A percentile compares a stretch with the other conserved stretches of the same genome.
Evolutionary conservation across 1,140 invertebrate species (phyloP).

Genomic region (Diorhabda carinulata): DNA sequence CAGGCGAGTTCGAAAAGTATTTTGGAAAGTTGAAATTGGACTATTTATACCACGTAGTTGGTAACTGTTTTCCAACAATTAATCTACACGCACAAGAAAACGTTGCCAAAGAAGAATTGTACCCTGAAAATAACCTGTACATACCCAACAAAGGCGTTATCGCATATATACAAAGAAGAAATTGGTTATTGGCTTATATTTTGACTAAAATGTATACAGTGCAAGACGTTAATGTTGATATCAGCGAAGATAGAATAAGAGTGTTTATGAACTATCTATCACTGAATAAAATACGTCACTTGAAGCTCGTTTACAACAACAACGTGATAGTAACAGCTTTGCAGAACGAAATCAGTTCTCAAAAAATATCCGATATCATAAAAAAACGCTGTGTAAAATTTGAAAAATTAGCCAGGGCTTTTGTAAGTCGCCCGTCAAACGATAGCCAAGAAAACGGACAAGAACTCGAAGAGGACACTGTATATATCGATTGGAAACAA

Average conservation of each 20-base stretch:
- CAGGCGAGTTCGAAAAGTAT: conserved; percentile 53
- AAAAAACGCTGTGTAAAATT: conserved; percentile 23
- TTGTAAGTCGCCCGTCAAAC: conserved; percentile 22
- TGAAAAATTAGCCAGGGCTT: conserved; percentile 15
- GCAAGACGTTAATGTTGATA: conserved; percentile 39
- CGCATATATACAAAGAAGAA: conserved; percentile 55
- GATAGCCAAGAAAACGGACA: conserved; percentile 36
- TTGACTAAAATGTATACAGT: conserved; percentile 51
- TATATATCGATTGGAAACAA: conserved; percentile 38
- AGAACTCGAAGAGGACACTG: conserved; percentile 45
- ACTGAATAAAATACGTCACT: conserved; percentile 45
- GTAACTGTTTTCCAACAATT: conserved; percentile 55
- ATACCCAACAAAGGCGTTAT: conserved; percentile 46
- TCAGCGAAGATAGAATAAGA: conserved; percentile 43
- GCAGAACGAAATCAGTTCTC: conserved; percentile 42
- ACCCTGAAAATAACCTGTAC: conserved; percentile 37
- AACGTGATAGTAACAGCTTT: conserved; percentile 53
- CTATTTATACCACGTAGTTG: conserved; percentile 56
- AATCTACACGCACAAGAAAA: conserved; percentile 35
- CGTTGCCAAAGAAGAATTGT: conserved; percentile 28
- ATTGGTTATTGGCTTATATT: conserved; percentile 56
- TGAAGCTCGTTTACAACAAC: conserved; percentile 49
- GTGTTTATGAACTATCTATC: conserved; percentile 49
- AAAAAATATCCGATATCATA: conserved; percentile 27
- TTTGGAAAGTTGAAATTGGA: conserved; percentile 56